Percentiles rank a stretch among this genome's conserved stretches.
Conservation (phyloP, 2,797 vertebrate genomes). For the Poecilia wingei region DNA sequence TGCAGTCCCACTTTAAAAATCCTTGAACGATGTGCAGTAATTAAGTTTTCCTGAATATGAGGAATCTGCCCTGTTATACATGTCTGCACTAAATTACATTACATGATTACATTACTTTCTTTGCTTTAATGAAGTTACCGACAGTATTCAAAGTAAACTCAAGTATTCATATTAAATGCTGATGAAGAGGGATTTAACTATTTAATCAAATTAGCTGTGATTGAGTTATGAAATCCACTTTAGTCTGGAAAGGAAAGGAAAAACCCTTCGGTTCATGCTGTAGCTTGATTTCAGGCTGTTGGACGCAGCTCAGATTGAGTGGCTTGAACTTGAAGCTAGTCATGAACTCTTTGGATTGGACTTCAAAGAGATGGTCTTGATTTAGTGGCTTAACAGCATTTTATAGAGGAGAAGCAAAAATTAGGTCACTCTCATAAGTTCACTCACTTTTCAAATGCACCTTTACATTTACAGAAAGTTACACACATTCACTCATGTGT, state of each 20-base stretch:
- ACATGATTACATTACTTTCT: background rate
- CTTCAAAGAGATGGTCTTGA: conserved; percentile 46
- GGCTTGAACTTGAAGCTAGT: conserved; percentile 14
- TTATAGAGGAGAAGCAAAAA: conserved; percentile 1
- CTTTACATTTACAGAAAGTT: background rate
- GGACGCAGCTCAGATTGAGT: conserved; percentile 28
- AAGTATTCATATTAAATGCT: background rate
- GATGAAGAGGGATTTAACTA: conserved; percentile 9
- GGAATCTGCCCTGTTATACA: conserved; percentile 28
- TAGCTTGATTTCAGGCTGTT: conserved; percentile 11
- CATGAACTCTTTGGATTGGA: conserved; percentile 6
- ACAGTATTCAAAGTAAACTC: background rate
- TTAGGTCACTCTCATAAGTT: background rate
- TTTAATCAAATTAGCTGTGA: conserved; percentile 24
- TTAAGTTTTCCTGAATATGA: conserved; percentile 34
- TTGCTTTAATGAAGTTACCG: background rate
- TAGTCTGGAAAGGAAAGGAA: background rate
- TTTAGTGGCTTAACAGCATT: conserved; percentile 33
- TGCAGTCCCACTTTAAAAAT: conserved; percentile 27
- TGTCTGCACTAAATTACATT: background rate
- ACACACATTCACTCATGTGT: background rate
- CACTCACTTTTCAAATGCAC: conserved; percentile 12
- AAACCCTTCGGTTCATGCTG: background rate
- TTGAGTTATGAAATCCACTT: conserved; percentile 14
- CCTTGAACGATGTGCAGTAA: background rate